These are phyloP conservation scores for Habroteleia sp. DNA, from an alignment of 2,888 invertebrate species.

Conservation along the genomic window DNA sequence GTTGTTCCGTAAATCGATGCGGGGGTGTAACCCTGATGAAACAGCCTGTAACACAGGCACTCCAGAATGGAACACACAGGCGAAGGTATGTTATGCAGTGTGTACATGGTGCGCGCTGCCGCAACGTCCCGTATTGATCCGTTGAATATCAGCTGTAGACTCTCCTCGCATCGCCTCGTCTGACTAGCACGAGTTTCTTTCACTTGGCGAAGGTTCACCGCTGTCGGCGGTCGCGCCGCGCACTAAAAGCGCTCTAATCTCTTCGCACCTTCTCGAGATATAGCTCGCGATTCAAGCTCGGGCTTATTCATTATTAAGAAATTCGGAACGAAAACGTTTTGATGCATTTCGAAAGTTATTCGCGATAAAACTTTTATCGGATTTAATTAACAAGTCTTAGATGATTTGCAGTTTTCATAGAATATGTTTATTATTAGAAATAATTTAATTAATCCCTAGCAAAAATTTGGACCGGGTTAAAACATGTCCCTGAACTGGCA, in stretches of 20 bases:
- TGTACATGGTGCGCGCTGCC: slow-evolving; percentile 57
- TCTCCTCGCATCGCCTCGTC: slow-evolving; percentile 54
- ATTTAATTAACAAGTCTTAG: no score
- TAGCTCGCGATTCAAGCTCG: no score
- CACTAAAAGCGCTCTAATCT: slow-evolving; percentile 13
- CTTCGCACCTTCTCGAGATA: slow-evolving; percentile 10
- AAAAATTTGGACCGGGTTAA: no score
- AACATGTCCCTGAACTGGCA: no score
- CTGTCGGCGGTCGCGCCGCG: slow-evolving; percentile 12
- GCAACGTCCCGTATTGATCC: slow-evolving; percentile 65
- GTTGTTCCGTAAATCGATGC: slow-evolving; percentile 44
- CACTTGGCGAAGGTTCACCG: slow-evolving; percentile 48
- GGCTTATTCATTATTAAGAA: no score
- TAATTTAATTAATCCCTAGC: no score
- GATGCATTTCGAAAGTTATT: no score
- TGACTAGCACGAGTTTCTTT: slow-evolving; percentile 60
- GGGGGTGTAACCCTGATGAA: slow-evolving; percentile 39
- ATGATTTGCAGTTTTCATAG: no score
- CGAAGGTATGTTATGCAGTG: slow-evolving; percentile 47
- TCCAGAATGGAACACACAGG: slow-evolving; percentile 41
- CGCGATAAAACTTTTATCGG: no score
- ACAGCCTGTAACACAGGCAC: slow-evolving; percentile 31
- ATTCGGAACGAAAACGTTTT: no score
- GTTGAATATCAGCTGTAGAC: slow-evolving; percentile 61
- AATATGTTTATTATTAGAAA: no score